Base-by-base conservation (phyloP, 2,888 invertebrate genomes). In the Autographa gamma region DNA sequence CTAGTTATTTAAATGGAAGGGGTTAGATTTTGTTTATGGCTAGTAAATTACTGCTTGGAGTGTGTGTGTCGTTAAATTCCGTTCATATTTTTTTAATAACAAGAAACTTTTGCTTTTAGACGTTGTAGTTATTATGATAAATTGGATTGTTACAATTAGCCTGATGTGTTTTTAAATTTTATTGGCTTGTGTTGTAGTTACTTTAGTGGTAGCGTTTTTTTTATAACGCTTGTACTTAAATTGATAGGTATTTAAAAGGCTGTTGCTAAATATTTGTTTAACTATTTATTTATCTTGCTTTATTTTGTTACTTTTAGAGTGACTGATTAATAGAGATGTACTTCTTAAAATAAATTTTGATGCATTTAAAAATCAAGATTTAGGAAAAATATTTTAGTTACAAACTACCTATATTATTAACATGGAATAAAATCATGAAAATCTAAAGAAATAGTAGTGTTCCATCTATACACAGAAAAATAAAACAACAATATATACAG, bases 1-100 rank as follows among this genome's bases (percentile, higher is more conserved):
- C 98, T 98, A n/a, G n/a, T n/a, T n/a, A 89, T 58, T 66, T 9
- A 13, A 25, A 25, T 56, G 19, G 14, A 13, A 25, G 11, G 25
- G n/a, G 7, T 48, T 48, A 48, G 48, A 4, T 48, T 2, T 48
- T n/a, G n/a, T n/a, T n/a, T 48, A 7, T 48, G 7, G 48, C 7
- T 3, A 0, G 48, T 48, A 0, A 48, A 2, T n/a, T 5, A n/a
- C 3, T n/a, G n/a, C n/a, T n/a, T 13, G 13, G 41, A 13, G 3
- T 25, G 3, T 1, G 3, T 3, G 25, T 25, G 25, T 25, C 1
- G 1, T 25, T 25, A 25, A 25, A 25, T 25, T 2, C 1, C 25
- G 25, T 25, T 25, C 2, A 3, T 25, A 25, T 1, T 25, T 25
- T 25, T 25, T n/a, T 25, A 11, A 38, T 11, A 11, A 38, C 38